These are phyloP conservation scores for Drosophila pandora DNA, from an alignment of 1,140 invertebrate genomes.

Conservation along the genomic window DNA sequence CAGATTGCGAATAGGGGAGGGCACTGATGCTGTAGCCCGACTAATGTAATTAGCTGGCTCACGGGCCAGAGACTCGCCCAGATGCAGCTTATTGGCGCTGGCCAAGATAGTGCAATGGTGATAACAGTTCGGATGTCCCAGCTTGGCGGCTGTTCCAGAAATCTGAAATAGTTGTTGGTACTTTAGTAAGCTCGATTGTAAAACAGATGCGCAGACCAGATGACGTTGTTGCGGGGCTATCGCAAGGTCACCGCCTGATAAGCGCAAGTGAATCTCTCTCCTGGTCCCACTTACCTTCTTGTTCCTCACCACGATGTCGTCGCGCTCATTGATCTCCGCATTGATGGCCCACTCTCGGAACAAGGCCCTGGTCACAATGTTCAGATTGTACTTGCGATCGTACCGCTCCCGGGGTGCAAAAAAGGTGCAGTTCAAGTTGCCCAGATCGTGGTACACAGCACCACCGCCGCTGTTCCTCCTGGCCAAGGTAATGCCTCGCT, in stretches of 20 bases:
- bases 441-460: conserved; percentile 97
- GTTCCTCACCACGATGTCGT: conserved; percentile 92
- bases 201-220: conserved; percentile 24
- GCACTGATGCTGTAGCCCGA: conserved; percentile 92
- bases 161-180: conserved; percentile 84
- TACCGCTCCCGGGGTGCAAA: conserved; percentile 92
- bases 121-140: conserved; percentile 93
- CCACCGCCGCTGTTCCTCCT: conserved; percentile 98
- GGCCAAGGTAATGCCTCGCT: conserved; percentile 89
- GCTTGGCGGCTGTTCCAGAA: conserved; percentile 96
- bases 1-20: conserved; percentile 92
- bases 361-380: conserved; percentile 92
- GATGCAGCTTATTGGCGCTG: conserved; percentile 90
- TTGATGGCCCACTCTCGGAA: conserved; percentile 91
- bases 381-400: conserved; percentile 92
- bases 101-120: conserved; percentile 97
- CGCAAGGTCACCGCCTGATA: conserved; percentile 48
- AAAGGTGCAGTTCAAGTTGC: conserved; percentile 97
- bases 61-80: conserved; percentile 88
- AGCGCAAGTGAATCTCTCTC: conserved; percentile 13
- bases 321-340: conserved; percentile 89
- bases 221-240: conserved; percentile 30
- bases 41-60: conserved; percentile 87
- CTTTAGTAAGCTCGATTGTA: conserved; percentile 3
- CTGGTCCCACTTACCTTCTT: conserved; percentile 86